phyloP scores from a whole-genome alignment of 2,113 vertebrate genomes.

The Epinephelus moara region DNA sequence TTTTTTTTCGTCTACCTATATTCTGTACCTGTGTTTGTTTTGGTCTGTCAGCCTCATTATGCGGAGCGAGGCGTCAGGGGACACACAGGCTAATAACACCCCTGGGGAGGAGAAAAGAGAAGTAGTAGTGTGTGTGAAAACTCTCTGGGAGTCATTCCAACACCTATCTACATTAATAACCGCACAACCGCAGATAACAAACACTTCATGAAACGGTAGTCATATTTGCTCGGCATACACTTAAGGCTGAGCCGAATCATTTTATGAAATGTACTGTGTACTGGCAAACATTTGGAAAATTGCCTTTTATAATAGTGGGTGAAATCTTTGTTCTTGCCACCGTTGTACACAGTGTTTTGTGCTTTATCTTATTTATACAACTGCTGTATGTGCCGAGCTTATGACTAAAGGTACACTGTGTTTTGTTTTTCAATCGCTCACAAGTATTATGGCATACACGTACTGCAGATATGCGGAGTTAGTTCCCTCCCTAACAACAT shows the following conservation, averaged over 20 bases:
- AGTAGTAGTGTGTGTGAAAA: constrained; percentile 66
- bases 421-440: constrained; percentile 12
- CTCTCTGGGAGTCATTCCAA: constrained; percentile 73
- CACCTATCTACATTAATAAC: constrained; percentile 76
- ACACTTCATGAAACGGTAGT: constrained; percentile 53
- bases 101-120: constrained; percentile 58
- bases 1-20: constrained; percentile 40
- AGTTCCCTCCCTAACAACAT: background rate
- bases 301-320: constrained; percentile 36
- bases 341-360: constrained; percentile 1
- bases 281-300: constrained; percentile 61
- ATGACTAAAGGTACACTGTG: constrained; percentile 20
- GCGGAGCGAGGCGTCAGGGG: constrained; percentile 68
- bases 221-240: constrained; percentile 63
- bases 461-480: background rate
- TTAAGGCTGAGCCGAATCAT: constrained; percentile 41
- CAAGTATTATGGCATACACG: background rate
- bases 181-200: constrained; percentile 58
- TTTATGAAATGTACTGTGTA: constrained; percentile 40
- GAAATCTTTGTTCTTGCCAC: constrained; percentile 31
- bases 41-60: constrained; percentile 79
- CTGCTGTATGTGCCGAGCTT: constrained; percentile 9
- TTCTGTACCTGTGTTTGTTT: constrained; percentile 74
- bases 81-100: constrained; percentile 71
- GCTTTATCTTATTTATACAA: constrained; percentile 39